These are phyloP conservation scores for Riparia riparia DNA, from an alignment of 2,113 vertebrate genomes.

Conservation along the genomic window DNA sequence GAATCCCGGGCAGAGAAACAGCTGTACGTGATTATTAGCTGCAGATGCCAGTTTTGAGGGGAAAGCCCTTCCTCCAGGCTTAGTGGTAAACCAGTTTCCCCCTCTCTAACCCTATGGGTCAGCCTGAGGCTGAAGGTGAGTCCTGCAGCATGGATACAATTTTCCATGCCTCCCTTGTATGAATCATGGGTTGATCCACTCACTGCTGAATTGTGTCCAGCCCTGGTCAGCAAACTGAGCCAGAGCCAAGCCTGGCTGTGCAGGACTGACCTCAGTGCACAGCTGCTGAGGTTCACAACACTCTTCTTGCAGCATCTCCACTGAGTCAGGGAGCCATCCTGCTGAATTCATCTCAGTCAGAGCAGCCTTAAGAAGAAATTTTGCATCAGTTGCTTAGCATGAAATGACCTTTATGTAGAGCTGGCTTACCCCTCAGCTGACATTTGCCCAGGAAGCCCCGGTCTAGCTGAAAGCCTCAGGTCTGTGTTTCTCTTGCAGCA, in stretches of 20 bases:
- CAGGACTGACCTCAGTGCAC: not conserved
- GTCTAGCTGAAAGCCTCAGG: not conserved
- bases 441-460: not conserved
- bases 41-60: not conserved
- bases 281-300: not conserved
- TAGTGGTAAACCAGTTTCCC: not conserved
- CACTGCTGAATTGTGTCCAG: not conserved
- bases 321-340: not conserved
- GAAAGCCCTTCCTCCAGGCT: not conserved
- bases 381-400: not conserved
- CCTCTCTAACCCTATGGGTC: not conserved
- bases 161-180: not conserved
- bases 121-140: not conserved
- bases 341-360: not conserved
- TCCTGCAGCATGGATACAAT: not conserved
- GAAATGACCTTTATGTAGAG: not conserved
- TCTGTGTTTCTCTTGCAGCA: not conserved
- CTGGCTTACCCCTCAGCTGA: not conserved
- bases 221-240: not conserved
- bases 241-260: not conserved
- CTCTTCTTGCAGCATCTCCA: not conserved
- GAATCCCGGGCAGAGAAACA: not conserved
- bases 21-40: not conserved
- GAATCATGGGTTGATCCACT: not conserved
- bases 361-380: not conserved